phyloP scores from a whole-genome alignment of 2,113 vertebrate genomes.

The Phalacrocorax carbo region DNA sequence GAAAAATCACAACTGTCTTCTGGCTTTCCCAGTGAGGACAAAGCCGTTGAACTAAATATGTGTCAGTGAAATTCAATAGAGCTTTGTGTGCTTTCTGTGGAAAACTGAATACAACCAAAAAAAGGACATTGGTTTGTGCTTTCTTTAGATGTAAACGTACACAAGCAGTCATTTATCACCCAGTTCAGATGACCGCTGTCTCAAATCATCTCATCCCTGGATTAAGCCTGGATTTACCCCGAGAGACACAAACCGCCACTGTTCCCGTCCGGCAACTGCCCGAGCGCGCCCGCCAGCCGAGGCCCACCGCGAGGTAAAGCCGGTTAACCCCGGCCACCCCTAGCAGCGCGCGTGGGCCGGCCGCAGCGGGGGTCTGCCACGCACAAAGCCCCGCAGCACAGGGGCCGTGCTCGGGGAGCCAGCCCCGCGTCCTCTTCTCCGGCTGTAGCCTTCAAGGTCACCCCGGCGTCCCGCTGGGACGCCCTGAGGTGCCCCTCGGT shows the following conservation, averaged over 20 bases:
- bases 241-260: not conserved
- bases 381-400: accelerated
- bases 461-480: accelerated
- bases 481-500: not conserved
- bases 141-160: not conserved
- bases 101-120: not conserved
- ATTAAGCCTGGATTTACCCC: not conserved
- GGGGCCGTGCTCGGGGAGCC: not conserved
- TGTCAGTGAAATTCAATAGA: not conserved
- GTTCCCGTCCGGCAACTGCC: not conserved
- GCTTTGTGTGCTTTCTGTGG: not conserved
- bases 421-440: accelerated
- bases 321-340: not conserved
- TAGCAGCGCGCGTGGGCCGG: accelerated
- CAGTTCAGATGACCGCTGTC: not conserved
- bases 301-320: not conserved
- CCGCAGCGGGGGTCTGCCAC: accelerated
- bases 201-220: not conserved
- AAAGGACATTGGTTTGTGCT: not conserved
- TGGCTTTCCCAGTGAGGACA: not conserved
- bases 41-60: not conserved
- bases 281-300: accelerated
- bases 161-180: not conserved
- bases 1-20: not conserved
- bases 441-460: not conserved